phyloP scores from a whole-genome alignment of 2,888 invertebrate species.

The Stenolophus ochropezus region DNA sequence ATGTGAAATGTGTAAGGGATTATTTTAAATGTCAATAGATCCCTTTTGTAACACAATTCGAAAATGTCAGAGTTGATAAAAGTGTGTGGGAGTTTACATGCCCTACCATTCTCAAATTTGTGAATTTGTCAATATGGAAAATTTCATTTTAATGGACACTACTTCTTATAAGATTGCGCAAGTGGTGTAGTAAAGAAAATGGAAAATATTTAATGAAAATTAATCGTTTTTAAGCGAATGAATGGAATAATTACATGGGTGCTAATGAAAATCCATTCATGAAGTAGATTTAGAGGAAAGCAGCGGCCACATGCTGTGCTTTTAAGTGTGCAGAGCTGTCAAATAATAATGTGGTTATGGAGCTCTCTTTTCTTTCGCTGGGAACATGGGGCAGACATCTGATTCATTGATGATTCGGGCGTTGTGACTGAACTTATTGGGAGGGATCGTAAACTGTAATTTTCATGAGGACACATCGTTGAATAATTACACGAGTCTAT shows the following conservation, averaged over 20 bases:
- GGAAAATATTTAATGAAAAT: background rate
- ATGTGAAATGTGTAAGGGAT: conserved; percentile 27
- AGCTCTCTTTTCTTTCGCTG: background rate
- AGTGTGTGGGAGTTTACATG: conserved; percentile 11
- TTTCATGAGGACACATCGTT: background rate
- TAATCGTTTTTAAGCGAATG: background rate
- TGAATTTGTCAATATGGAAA: conserved; percentile 12
- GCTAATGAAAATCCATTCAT: background rate
- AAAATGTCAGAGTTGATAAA: conserved; percentile 43
- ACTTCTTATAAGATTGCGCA: background rate
- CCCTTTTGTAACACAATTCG: conserved; percentile 9
- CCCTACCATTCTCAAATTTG: conserved; percentile 30
- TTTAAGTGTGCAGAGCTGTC: background rate
- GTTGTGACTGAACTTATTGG: background rate
- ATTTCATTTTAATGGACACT: conserved; percentile 22
- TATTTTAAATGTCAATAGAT: conserved; percentile 37
- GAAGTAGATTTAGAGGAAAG: background rate
- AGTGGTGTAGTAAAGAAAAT: background rate
- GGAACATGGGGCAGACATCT: background rate
- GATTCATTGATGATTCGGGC: background rate
- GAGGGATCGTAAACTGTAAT: background rate
- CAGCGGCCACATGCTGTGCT: background rate
- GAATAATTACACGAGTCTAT: background rate
- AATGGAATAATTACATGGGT: background rate
- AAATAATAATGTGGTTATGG: background rate